Evolutionary conservation across 1,140 invertebrate species (phyloP), one percentile per base, ranked within the genome.

Genomic region (Macrobrachium nipponense): DNA sequence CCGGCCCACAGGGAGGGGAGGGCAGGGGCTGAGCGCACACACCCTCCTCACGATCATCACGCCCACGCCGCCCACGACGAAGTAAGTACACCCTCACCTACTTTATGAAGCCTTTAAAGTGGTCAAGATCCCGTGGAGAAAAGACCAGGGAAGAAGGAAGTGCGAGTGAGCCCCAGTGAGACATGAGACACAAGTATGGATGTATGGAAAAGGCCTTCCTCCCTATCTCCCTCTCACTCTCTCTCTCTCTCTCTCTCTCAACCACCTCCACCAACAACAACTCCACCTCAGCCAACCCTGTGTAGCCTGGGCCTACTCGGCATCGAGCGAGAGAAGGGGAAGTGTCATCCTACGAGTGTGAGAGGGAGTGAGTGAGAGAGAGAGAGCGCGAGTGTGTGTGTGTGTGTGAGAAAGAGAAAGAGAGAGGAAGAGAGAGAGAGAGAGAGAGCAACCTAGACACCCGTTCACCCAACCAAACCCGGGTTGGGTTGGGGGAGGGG

Each of bases 251-350:
- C 27, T 36, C 27, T 36, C 18, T 51, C 51, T 51, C 51, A 51
- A 51, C 51, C 51, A 51, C 51, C 51, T 51, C 51, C 51, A 51
- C 51, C 51, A 51, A 51, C 51, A 51, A 51, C 51, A 51, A 51
- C 51, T 10, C 51, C 51, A 70, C 76, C 23, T 43, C 68, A 43
- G 23, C 68, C 23, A 70, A 14, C 68, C 23, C 68, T 20, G 61
- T 20, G 61, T 43, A 64, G 81, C 61, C 61, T 83, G 81, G 73
- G 72, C 81, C 81, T 83, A 83, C 72, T 62, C 81, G 72, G 70
- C 81, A 82, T 82, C 81, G 81, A 82, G 81, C 81, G 81, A 76
- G 70, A 60, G 70, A 77, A 75, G 80, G 80, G 68, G 81, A 66
- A 77, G 81, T 83, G 81, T 61, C 81, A 83, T 72, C 44, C 51